Conservation (phyloP, 2,113 vertebrate species). For the cattle (Bos taurus) region DNA sequence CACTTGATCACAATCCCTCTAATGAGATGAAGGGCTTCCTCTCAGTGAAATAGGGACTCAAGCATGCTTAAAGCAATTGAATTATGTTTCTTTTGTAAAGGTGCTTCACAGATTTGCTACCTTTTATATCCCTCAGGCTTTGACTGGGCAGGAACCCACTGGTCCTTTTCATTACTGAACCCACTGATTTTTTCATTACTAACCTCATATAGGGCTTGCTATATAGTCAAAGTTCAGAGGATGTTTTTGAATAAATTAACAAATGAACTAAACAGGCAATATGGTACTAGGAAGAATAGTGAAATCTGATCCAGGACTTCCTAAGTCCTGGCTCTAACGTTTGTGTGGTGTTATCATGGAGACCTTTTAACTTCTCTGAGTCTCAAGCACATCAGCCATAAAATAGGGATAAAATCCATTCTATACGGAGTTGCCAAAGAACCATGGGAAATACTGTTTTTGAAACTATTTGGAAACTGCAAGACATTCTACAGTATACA, state of each 20-base stretch:
- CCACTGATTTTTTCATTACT: neutral
- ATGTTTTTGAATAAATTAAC: neutral
- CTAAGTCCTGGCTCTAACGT: neutral
- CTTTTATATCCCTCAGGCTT: neutral
- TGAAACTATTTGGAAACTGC: neutral
- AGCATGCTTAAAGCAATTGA: slow-evolving; percentile 59
- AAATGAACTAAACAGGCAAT: neutral
- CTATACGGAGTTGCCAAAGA: neutral
- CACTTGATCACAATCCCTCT: slow-evolving; percentile 53
- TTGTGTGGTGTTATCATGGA: neutral
- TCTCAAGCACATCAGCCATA: neutral
- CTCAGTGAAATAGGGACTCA: slow-evolving; percentile 20
- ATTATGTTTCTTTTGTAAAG: slow-evolving; percentile 37
- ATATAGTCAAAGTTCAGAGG: neutral
- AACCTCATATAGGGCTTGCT: neutral
- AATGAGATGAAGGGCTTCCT: slow-evolving; percentile 60
- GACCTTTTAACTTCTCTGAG: neutral
- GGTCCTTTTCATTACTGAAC: neutral
- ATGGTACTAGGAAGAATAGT: neutral
- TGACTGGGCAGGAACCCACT: neutral
- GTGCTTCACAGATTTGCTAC: neutral
- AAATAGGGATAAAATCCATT: neutral
- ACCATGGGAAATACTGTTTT: neutral
- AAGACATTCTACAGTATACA: neutral
- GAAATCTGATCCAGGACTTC: neutral